Evolutionary conservation across 2,888 invertebrate species (phyloP), one percentile per base, ranked within the genome.

Genomic region (Tipula unca): DNA sequence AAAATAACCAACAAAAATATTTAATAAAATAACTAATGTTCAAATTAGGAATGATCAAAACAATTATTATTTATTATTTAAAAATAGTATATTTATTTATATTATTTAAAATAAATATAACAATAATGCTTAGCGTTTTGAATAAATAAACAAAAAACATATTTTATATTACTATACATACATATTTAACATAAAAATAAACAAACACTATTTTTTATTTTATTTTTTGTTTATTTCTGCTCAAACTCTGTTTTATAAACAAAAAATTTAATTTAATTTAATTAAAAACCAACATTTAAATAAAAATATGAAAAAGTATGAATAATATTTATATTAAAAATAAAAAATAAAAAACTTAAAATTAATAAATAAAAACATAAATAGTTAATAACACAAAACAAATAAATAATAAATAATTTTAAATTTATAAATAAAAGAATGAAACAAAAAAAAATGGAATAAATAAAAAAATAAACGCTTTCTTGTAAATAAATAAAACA

Each of bases 401-500:
- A 69, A 69, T 69, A 69, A 48, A 69, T 69, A 69, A 69, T 25
- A 69, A 69, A 69, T 69, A 69, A 69, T 69, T 69, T 69, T 69
- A 69, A 69, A 69, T 69, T 69, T 69, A 69, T 69, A 20, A 69
- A 25, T 69, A 69, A 69, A n/a, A n/a, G 69, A 69, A 69, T 69
- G 69, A 69, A 69, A 69, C 69, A 20, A 25, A 83, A 83, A 83
- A 83, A 83, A 83, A 83, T 32, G n/a, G 32, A 32, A 83, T 32
- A 83, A 17, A 35, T 32, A 14, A 32, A 83, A 32, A 83, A 32
- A 35, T 4, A 83, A 35, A 83, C 83, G 83, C 83, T 83, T 83
- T 83, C 35, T 35, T 83, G 83, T 83, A 83, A 83, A 83, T 83
- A 83, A 29, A 83, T 32, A 83, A 83, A 83, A 83, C 83, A 83